Evolutionary conservation across 2,888 invertebrate genomes (phyloP).

Genomic region (Heteromyza rotundicornis): DNA sequence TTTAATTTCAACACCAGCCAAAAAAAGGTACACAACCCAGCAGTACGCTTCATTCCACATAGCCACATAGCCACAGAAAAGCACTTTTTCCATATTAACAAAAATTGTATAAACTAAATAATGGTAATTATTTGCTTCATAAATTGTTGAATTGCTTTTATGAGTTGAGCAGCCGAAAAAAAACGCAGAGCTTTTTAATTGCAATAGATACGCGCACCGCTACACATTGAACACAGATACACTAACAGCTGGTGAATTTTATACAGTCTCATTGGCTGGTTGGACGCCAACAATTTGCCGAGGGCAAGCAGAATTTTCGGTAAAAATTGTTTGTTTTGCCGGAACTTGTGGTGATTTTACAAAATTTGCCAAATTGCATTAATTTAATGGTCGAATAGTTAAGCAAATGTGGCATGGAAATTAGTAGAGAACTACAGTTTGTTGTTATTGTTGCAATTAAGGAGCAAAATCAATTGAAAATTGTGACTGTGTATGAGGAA

Average conservation of each 20-base stretch:
- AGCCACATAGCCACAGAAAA: too few relatives aligned
- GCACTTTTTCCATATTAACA: too few relatives aligned
- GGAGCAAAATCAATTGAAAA: too few relatives aligned
- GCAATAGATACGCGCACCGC: not conserved
- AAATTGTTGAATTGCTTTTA: conserved; percentile 43
- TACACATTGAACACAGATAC: conserved; percentile 1
- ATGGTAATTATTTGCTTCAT: conserved; percentile 52
- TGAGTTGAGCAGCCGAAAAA: conserved; percentile 9
- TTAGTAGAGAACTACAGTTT: not conserved
- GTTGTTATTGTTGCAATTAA: not conserved
- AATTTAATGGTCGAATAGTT: not conserved
- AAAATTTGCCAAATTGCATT: not conserved
- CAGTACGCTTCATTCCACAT: too few relatives aligned
- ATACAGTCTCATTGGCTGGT: too few relatives aligned
- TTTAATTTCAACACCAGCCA: conserved; percentile 34
- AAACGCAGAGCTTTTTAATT: conserved; percentile 15
- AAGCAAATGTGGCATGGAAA: not conserved
- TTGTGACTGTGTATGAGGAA: too few relatives aligned
- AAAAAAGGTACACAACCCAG: too few relatives aligned
- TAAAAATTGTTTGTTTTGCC: not conserved
- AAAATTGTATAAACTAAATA: too few relatives aligned
- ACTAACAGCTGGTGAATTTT: not conserved
- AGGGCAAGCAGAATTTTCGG: too few relatives aligned
- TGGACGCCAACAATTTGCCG: too few relatives aligned
- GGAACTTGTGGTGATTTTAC: not conserved